These are phyloP conservation scores for Drosophila elegans DNA, from an alignment of 1,140 invertebrate species.

Conservation along the genomic window DNA sequence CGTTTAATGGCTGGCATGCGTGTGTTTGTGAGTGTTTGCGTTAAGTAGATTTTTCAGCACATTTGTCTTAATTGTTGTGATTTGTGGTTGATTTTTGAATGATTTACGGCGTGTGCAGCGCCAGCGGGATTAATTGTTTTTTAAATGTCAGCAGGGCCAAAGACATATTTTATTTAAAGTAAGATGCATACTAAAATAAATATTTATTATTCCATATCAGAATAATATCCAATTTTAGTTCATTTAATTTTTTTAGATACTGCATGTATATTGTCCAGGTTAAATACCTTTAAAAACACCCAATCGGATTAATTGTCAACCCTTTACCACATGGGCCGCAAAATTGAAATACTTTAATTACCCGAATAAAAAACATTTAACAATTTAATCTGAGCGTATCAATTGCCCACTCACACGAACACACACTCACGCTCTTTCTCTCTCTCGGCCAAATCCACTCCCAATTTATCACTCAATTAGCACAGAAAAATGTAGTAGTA, in stretches of 20 bases:
- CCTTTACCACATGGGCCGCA: constrained; percentile 41
- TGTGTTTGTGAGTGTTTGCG: constrained; percentile 49
- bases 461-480: constrained; percentile 85
- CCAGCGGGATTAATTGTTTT: constrained; percentile 65
- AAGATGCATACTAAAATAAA: background rate
- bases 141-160: constrained; percentile 54
- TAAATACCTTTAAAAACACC: background rate
- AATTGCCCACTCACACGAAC: constrained; percentile 62
- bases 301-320: background rate
- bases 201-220: background rate
- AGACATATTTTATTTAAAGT: constrained; percentile 17
- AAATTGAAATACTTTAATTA: constrained; percentile 83
- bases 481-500: constrained; percentile 84
- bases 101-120: constrained; percentile 63
- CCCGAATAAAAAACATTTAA: constrained; percentile 84
- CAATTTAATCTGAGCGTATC: constrained; percentile 84
- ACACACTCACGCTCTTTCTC: constrained; percentile 55
- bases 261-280: background rate
- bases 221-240: background rate
- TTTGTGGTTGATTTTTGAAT: constrained; percentile 82
- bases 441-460: constrained; percentile 73
- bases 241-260: background rate
- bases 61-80: constrained; percentile 84
- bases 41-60: constrained; percentile 84
- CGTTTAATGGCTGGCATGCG: constrained; percentile 57